A percentile compares a stretch with the other conserved stretches of the same genome.
These are phyloP conservation scores for Drosophila demipolita DNA, from an alignment of 2,888 invertebrate species.

Conservation along the genomic window DNA sequence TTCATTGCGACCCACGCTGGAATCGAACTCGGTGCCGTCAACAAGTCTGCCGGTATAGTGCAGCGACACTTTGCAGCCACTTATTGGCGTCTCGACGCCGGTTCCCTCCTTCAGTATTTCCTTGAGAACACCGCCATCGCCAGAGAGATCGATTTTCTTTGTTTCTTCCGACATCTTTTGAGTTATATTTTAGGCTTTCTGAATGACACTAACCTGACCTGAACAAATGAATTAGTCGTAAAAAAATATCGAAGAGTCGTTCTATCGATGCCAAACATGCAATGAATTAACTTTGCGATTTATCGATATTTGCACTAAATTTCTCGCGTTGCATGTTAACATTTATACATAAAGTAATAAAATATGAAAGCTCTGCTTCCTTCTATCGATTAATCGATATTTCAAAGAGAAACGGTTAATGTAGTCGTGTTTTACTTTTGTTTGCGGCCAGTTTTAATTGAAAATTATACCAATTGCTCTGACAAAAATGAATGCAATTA, in stretches of 20 bases:
- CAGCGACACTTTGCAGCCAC: conserved; percentile 90
- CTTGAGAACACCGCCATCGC: conserved; percentile 83
- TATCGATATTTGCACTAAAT: conserved; percentile 18
- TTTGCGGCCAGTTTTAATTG: conserved; percentile 26
- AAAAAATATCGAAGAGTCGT: conserved; percentile 26
- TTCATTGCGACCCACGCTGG: conserved; percentile 92
- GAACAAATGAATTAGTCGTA: conserved; percentile 14
- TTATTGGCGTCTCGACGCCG: conserved; percentile 89
- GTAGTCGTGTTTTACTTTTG: conserved; percentile 10
- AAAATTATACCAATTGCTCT: conserved; percentile 15
- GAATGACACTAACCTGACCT: conserved; percentile 37
- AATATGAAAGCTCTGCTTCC: neutral
- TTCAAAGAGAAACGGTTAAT: neutral
- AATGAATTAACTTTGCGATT: neutral
- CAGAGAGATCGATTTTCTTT: conserved; percentile 81
- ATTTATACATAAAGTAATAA: neutral
- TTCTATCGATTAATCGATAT: neutral
- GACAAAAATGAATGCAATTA: conserved; percentile 32
- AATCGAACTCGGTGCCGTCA: conserved; percentile 97
- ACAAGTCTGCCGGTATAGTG: conserved; percentile 95
- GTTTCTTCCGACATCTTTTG: conserved; percentile 65
- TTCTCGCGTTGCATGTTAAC: neutral
- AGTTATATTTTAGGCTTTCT: conserved; percentile 26
- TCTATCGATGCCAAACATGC: conserved; percentile 32
- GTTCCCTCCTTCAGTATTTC: conserved; percentile 87